Percentiles rank a stretch among this genome's conserved stretches.
Evolutionary conservation across 2,113 vertebrate genomes (phyloP).

Genomic region (Micronycteris hirsuta): DNA sequence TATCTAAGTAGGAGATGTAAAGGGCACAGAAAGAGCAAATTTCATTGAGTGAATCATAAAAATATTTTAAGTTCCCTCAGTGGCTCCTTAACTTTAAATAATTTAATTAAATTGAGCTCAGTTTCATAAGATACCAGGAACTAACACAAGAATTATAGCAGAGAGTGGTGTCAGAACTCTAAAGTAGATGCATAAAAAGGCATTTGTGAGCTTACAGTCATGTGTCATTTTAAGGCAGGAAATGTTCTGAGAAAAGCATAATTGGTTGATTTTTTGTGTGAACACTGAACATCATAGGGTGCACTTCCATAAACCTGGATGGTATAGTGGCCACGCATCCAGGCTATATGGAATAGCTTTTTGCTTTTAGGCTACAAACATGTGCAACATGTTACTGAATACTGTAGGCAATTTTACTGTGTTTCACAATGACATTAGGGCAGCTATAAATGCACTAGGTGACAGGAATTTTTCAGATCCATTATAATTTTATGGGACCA

Average conservation of each 20-base stretch:
- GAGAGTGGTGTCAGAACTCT: not conserved
- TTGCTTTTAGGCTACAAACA: not conserved
- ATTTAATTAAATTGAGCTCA: not conserved
- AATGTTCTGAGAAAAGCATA: not conserved
- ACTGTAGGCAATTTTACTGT: not conserved
- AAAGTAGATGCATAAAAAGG: not conserved
- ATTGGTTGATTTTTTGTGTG: not conserved
- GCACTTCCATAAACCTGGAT: not conserved
- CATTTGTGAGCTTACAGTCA: not conserved
- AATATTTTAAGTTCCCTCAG: not conserved
- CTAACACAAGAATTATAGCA: not conserved
- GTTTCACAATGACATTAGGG: not conserved
- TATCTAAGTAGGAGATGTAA: not conserved
- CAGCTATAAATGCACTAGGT: not conserved
- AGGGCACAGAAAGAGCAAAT: not conserved
- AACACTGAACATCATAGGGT: not conserved
- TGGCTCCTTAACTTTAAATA: not conserved
- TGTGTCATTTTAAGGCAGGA: not conserved
- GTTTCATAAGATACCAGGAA: not conserved
- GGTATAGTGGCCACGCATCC: too few relatives aligned
- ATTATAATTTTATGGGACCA: not conserved
- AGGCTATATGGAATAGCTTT: not conserved
- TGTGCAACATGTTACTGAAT: not conserved
- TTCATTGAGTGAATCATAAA: not conserved
- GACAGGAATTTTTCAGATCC: not conserved